Conservation (phyloP, 2,797 vertebrate genomes). For the Micropoecilia bifurca region DNA sequence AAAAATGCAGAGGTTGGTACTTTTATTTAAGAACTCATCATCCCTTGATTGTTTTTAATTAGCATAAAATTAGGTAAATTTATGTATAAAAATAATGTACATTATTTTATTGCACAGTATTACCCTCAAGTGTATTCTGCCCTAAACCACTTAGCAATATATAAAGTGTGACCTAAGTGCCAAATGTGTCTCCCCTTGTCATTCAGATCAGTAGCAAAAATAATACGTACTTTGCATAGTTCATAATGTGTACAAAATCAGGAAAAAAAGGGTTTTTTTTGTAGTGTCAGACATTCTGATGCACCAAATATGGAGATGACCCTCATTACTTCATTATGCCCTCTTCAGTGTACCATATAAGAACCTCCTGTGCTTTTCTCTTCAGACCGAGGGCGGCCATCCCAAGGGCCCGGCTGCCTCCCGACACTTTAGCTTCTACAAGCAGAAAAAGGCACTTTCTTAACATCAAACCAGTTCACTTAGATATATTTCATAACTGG, state of each 20-base stretch:
- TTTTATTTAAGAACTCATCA: neutral
- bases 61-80: neutral
- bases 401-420: slow-evolving; percentile 76
- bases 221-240: slow-evolving; percentile 16
- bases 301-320: slow-evolving; percentile 13
- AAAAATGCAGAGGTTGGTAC: neutral
- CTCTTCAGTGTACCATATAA: slow-evolving; percentile 83
- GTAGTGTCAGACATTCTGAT: slow-evolving; percentile 32
- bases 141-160: slow-evolving; percentile 15
- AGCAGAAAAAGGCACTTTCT: slow-evolving; percentile 22
- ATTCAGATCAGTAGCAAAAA: slow-evolving; percentile 26
- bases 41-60: neutral
- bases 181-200: slow-evolving; percentile 6
- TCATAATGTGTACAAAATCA: slow-evolving; percentile 44
- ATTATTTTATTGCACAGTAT: neutral
- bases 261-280: slow-evolving; percentile 33
- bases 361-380: slow-evolving; percentile 78
- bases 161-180: slow-evolving; percentile 16
- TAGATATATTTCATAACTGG: neutral
- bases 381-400: slow-evolving; percentile 81
- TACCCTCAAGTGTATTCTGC: neutral
- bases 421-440: slow-evolving; percentile 74
- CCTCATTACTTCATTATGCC: slow-evolving; percentile 56
- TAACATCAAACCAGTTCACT: neutral
- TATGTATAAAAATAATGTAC: neutral